Percentiles rank a stretch among this genome's conserved stretches.
These are phyloP conservation scores for Eclectus roratus DNA, from an alignment of 2,113 vertebrate genomes.

Conservation along the genomic window DNA sequence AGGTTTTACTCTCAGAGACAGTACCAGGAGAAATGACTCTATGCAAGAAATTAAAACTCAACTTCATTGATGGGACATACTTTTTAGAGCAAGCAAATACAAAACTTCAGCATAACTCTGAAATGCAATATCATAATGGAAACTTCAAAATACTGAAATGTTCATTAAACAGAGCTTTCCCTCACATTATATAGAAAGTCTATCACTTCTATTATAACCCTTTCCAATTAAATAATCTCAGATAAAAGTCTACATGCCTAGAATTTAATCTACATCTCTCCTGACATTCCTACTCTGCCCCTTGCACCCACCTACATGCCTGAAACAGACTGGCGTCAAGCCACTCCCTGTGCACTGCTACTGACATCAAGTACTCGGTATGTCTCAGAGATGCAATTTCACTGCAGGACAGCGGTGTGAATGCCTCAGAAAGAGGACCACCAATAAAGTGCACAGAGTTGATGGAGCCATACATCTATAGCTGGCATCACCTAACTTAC, in stretches of 20 bases:
- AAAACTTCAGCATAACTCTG: background rate
- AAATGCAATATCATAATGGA: background rate
- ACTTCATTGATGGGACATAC: background rate
- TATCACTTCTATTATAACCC: background rate
- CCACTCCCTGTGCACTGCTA: background rate
- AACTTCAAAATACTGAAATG: background rate
- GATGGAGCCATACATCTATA: background rate
- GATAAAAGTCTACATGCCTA: background rate
- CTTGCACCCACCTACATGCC: background rate
- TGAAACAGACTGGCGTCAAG: background rate
- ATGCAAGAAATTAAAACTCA: background rate
- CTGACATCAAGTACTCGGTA: background rate
- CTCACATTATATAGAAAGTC: background rate
- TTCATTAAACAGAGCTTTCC: background rate
- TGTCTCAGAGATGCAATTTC: background rate
- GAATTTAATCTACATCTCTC: background rate
- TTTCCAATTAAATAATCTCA: background rate
- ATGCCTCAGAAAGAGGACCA: background rate
- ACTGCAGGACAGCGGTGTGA: background rate
- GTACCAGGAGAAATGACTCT: background rate
- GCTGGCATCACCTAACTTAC: background rate
- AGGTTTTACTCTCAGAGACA: background rate
- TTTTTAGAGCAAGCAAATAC: background rate
- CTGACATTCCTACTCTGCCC: background rate
- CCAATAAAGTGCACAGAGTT: fast-evolving